These are phyloP conservation scores for Anisognathus igniventris DNA, from an alignment of 2,797 vertebrate genomes.

Conservation along the genomic window DNA sequence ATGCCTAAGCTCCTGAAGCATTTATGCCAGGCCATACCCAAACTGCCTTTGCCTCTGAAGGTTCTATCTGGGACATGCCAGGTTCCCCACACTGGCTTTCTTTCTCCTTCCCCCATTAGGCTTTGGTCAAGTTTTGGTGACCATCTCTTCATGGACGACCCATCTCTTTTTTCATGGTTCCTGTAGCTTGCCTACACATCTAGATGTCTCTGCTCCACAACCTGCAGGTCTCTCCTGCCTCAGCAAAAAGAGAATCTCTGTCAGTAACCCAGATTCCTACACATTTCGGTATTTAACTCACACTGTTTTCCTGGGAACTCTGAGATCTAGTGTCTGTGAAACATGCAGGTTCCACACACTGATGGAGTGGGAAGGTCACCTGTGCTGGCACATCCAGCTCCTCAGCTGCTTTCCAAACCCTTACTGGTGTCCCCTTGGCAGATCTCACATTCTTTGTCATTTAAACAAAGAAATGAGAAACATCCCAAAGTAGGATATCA, in stretches of 20 bases:
- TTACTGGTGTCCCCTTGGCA: not conserved
- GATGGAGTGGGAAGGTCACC: not conserved
- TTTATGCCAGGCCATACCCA: not conserved
- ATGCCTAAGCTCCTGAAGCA: not conserved
- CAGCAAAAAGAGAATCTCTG: not conserved
- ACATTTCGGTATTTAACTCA: not conserved
- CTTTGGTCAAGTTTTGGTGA: not conserved
- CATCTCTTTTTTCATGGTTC: not conserved
- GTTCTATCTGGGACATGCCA: not conserved
- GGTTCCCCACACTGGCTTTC: not conserved
- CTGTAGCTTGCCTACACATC: not conserved
- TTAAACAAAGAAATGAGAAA: not conserved
- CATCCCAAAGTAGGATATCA: not conserved
- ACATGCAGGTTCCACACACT: not conserved
- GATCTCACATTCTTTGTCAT: not conserved
- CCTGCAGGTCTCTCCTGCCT: not conserved
- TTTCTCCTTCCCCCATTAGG: no score
- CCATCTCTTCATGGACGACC: not conserved
- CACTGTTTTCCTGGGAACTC: not conserved
- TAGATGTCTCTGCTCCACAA: not conserved
- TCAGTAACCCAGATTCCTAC: not conserved
- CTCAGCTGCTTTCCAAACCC: not conserved
- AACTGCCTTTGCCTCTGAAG: not conserved
- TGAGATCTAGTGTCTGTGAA: not conserved
- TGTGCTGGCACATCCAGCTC: not conserved